Evolutionary conservation across 2,113 vertebrate species (phyloP), one percentile per base, ranked within the genome.

Genomic region (Vidua chalybeata): DNA sequence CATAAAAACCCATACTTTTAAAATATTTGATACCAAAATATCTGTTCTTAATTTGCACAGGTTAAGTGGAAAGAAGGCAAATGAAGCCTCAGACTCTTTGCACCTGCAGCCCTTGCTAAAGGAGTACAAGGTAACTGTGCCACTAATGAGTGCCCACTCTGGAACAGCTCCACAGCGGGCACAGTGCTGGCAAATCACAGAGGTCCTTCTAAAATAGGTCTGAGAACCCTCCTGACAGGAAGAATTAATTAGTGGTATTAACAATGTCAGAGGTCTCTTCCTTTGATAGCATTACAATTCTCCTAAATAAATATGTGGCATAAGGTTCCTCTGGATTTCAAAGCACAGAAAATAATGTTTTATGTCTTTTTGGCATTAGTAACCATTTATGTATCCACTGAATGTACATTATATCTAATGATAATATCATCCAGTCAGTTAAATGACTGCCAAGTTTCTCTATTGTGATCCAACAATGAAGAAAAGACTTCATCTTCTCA

Each of bases 231-330:
- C 39, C 48, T 81, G 76, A 80, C 48, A 86, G 35, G 35, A 85
- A 76, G 52, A 93, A 67, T 80, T 87, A 91, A 84, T 89, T 94
- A 87, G 35, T 24, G 58, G 19, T 28, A 79, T 83, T 87, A 80
- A 68, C n/a, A 90, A 89, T 28, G 48, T 79, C 90, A 91, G 61
- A 91, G 78, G 59, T 80, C 51, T 74, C 52, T 83, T 43, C 27
- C 72, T 86, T 56, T 71, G 45, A 59, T 61, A 94, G 48, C 15
- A 56, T 54, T 41, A 91, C 35, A 52, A 5, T 52, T 68, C 49
- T 67, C 22, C 51, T 67, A 84, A 58, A 94, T 45, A 87, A 84
- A 82, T 48, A 71, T 0, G 2, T 15, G 59, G 30, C 27, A 37
- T 52, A 61, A 46, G 22, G 28, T 51, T 94, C 59, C 56, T 55